phyloP scores from a whole-genome alignment of 2,113 vertebrate genomes.

The Oreocharis arfaki region DNA sequence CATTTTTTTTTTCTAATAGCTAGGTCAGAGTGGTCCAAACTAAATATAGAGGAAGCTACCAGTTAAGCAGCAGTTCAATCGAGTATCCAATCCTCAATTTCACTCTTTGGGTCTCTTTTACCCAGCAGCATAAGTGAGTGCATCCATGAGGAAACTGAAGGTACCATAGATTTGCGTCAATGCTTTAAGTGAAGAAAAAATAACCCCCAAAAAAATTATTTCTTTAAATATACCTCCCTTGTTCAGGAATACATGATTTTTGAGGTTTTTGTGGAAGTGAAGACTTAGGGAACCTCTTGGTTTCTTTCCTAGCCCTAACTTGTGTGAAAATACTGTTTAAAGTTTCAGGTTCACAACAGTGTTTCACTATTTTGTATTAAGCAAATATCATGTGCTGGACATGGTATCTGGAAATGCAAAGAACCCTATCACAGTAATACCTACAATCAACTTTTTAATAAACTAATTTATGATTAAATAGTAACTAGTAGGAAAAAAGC shows the following conservation, averaged over 20 bases:
- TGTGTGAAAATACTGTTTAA: neutral
- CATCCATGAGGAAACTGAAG: neutral
- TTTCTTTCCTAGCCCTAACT: neutral
- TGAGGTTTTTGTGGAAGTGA: neutral
- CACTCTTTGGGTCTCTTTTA: neutral
- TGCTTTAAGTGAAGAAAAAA: neutral
- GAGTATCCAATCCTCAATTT: neutral
- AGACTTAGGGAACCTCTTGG: neutral
- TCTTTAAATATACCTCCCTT: neutral
- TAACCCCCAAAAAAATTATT: fast-evolving
- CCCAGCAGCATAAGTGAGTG: neutral
- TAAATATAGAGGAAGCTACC: neutral
- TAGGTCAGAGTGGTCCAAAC: neutral
- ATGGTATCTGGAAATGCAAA: neutral
- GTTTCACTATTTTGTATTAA: neutral
- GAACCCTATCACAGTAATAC: neutral
- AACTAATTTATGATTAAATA: neutral
- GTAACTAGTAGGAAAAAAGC: neutral
- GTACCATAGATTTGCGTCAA: neutral
- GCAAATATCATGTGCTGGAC: neutral
- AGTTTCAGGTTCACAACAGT: neutral
- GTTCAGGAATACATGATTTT: neutral
- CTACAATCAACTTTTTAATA: neutral
- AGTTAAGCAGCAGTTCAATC: neutral
- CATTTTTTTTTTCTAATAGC: neutral